Percentiles rank a stretch among this genome's conserved stretches.
Conservation (phyloP, 1,140 invertebrate species). For the Macrotrachela quadricornifera region DNA sequence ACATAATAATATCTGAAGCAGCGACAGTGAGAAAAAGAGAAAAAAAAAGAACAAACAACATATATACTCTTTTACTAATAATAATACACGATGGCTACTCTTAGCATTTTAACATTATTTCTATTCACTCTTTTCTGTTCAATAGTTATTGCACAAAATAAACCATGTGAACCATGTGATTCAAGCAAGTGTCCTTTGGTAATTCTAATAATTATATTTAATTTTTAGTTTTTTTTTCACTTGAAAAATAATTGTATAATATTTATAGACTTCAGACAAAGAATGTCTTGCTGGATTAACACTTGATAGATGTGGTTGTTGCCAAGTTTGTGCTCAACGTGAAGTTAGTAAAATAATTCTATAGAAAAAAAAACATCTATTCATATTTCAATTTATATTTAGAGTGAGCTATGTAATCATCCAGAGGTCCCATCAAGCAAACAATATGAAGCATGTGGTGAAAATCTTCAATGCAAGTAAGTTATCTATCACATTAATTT, state of each 20-base stretch:
- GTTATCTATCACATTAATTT: too few species aligned
- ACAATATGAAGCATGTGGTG: not conserved
- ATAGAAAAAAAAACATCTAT: constrained; percentile 31
- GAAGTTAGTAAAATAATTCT: constrained; percentile 23
- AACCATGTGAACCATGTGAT: not conserved
- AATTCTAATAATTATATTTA: not conserved
- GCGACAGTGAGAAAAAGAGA: too few species aligned
- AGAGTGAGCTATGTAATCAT: constrained; percentile 17
- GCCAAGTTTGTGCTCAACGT: constrained; percentile 33
- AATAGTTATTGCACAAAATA: too few species aligned
- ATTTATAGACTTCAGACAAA: not conserved
- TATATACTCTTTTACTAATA: too few species aligned
- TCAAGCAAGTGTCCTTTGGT: not conserved
- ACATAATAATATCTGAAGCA: too few species aligned
- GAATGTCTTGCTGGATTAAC: constrained; percentile 16
- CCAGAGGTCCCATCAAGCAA: constrained; percentile 18
- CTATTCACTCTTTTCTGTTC: too few species aligned
- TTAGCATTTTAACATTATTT: too few species aligned
- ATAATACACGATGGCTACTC: too few species aligned
- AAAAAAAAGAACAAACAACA: too few species aligned
- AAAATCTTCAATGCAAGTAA: too few species aligned
- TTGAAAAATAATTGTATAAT: too few species aligned
- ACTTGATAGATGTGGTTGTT: constrained; percentile 38
- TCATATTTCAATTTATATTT: constrained; percentile 15
- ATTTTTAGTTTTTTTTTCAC: not conserved